Conservation (phyloP, 2,797 vertebrate genomes). For the Hybognathus amarus region DNA sequence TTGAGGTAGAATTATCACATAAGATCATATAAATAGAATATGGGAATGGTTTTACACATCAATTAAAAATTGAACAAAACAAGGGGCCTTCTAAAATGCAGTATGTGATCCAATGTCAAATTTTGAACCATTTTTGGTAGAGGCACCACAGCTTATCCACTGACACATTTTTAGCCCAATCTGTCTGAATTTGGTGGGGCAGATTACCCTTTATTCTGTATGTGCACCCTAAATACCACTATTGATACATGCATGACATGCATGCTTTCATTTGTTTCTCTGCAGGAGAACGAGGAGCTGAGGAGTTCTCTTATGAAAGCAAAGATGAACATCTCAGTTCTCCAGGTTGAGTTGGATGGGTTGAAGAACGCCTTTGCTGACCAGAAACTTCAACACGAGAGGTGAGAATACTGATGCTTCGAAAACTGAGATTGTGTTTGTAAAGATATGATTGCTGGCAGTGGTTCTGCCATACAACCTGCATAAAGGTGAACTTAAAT, state of each 20-base stretch:
- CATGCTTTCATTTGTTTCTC: not conserved
- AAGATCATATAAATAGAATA: not conserved
- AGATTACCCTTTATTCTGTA: not conserved
- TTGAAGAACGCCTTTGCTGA: constrained; percentile 73
- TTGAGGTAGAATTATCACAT: not conserved
- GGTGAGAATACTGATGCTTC: constrained; percentile 63
- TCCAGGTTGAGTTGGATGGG: constrained; percentile 77
- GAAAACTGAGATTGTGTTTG: not conserved
- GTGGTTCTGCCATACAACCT: not conserved
- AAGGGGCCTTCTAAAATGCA: not conserved
- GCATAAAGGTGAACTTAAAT: no score
- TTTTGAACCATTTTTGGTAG: not conserved
- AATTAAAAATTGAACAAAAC: not conserved
- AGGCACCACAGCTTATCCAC: not conserved
- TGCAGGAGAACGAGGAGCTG: constrained; percentile 77
- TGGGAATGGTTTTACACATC: not conserved
- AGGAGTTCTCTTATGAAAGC: constrained; percentile 67
- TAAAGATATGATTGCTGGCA: no score
- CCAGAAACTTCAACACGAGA: constrained; percentile 69
- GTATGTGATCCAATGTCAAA: not conserved
- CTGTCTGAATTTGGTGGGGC: not conserved
- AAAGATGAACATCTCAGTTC: constrained; percentile 66
- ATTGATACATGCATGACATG: not conserved
- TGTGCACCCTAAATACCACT: not conserved
- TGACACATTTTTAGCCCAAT: not conserved